Evolutionary conservation across 2,797 vertebrate genomes (phyloP).

Genomic region (Malurus leucopterus): DNA sequence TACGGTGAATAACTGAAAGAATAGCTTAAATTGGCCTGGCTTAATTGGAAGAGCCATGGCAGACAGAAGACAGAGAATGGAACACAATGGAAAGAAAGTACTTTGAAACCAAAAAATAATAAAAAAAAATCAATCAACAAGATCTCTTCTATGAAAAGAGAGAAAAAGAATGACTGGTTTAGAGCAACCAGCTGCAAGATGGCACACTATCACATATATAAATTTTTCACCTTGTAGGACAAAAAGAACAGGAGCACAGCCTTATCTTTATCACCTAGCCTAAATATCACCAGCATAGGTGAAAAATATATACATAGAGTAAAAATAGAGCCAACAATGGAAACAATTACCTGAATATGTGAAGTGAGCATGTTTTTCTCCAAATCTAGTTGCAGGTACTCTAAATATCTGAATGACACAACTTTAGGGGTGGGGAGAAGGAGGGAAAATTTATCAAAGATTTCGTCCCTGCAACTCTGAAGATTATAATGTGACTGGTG

Average conservation of each 20-base stretch:
- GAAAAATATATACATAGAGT: neutral
- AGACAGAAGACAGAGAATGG: neutral
- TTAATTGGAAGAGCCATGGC: neutral
- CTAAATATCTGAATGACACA: neutral
- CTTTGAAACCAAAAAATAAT: neutral
- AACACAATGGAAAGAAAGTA: neutral
- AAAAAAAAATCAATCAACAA: neutral
- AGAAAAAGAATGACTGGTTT: neutral
- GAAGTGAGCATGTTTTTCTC: neutral
- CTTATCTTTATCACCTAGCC: neutral
- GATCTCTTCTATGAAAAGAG: neutral
- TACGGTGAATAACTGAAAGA: neutral
- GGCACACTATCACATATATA: neutral
- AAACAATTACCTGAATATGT: neutral
- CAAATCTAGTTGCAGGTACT: neutral
- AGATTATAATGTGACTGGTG: neutral
- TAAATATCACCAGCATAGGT: neutral
- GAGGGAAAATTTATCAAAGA: neutral
- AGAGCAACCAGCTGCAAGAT: neutral
- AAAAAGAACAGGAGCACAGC: neutral
- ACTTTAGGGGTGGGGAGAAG: neutral
- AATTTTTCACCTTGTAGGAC: neutral
- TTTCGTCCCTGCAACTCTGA: neutral
- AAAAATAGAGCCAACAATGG: neutral
- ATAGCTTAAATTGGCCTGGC: neutral